Base-by-base conservation (phyloP, 2,113 vertebrate species). In the Bambusicola thoracicus region DNA sequence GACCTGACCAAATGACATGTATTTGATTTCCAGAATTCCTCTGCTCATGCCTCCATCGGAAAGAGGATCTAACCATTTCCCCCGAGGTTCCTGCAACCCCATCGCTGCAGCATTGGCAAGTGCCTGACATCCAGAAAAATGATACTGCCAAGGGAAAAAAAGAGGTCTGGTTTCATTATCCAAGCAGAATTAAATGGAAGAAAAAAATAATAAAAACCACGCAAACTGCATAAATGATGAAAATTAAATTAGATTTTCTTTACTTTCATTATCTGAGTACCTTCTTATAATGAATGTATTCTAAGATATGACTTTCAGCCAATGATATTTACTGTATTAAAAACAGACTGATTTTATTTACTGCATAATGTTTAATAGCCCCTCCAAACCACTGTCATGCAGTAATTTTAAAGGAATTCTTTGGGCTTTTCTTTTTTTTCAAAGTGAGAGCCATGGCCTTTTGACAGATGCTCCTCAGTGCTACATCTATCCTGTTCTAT, bases 161-260 rank as follows among this genome's bases (percentile, higher is more conserved):
- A 63, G 5, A 20, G 38, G 63, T 58, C 59, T 80, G 55, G 49
- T 92, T 91, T 80, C 55, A 85, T 96, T 89, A 92, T 58, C 78
- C 55, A 77, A 74, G 44, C 29, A 76, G 75, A 96, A 96, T 93
- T 86, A 94, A 93, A 93, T 85, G 70, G 59, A 77, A 86, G n/a
- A 41, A 56, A 40, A 78, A 84, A 81, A 27, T 32, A 85, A 86
- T 17, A n/a, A 86, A 40, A 79, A 86, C 79, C 24, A 29, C n/a
- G 10, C 38, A 70, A 95, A 93, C 24, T 44, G 53, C 59, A 96
- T 67, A 92, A 92, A 91, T 77, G 27, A 82, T 85, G 72, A 74
- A 93, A 94, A 94, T 79, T 34, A 80, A 74, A 95, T 93, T 86
- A 73, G 51, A 49, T 85, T 92, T 85, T 87, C 70, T 91, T 92